A percentile compares a stretch with the other conserved stretches of the same genome.
phyloP scores from a whole-genome alignment of 1,140 invertebrate genomes.

The Cotesia chilonis region DNA sequence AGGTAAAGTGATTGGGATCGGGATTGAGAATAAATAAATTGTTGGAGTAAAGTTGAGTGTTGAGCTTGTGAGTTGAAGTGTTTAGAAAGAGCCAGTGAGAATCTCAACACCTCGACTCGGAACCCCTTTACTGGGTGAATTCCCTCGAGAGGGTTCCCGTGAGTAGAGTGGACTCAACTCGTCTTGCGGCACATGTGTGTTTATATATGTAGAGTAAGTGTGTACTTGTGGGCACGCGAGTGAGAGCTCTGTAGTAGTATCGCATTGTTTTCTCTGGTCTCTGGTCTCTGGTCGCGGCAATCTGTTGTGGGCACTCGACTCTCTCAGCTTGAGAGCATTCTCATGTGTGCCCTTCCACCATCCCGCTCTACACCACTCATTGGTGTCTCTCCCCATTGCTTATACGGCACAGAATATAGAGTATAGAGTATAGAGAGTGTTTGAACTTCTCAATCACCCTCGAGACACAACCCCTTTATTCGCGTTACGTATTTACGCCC shows the following conservation, averaged over 20 bases:
- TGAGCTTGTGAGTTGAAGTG: constrained; percentile 14
- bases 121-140: constrained; percentile 17
- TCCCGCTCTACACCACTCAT: constrained; percentile 2
- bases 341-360: constrained; percentile 21
- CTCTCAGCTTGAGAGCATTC: constrained; percentile 50
- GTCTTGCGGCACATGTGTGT: constrained; percentile 25
- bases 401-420: background rate
- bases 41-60: background rate
- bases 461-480: constrained; percentile 39
- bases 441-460: constrained; percentile 58
- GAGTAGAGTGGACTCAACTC: constrained; percentile 19
- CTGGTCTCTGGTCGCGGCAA: constrained; percentile 55
- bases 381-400: constrained; percentile 32
- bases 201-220: too few relatives aligned
- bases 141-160: constrained; percentile 21
- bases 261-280: constrained; percentile 51
- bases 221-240: constrained; percentile 1
- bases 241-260: constrained; percentile 6
- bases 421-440: constrained; percentile 54
- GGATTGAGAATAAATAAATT: background rate
- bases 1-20: background rate
- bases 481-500: constrained; percentile 37
- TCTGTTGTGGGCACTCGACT: constrained; percentile 61
- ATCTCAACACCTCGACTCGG: constrained; percentile 29
- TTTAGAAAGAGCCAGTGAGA: constrained; percentile 20